These are phyloP conservation scores for Caenorhabditis japonica DNA, from an alignment of 2,888 invertebrate genomes.

Conservation along the genomic window DNA sequence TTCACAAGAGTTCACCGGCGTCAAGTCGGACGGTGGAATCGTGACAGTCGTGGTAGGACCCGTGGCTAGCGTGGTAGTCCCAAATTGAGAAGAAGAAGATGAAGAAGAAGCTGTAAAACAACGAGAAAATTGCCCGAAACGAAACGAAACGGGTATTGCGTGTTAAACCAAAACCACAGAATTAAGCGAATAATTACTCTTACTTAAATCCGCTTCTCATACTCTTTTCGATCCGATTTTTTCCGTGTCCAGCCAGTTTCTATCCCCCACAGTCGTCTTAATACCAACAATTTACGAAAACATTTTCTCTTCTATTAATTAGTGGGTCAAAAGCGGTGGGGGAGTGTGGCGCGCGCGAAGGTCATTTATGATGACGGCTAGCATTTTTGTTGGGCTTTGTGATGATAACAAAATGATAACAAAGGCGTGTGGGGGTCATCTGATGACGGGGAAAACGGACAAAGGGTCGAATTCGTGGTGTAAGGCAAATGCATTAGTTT, in stretches of 20 bases:
- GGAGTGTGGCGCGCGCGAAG: slow-evolving; percentile 21
- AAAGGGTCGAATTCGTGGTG: too few species aligned
- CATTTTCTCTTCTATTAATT: slow-evolving; percentile 11
- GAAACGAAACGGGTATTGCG: slow-evolving; percentile 5
- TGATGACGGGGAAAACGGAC: slow-evolving; percentile 1
- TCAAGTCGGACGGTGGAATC: slow-evolving; percentile 45
- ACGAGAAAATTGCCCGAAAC: too few species aligned
- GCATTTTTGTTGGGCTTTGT: too few species aligned
- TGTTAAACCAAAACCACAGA: slow-evolving; percentile 15
- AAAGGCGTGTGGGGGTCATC: slow-evolving; percentile 29
- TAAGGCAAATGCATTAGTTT: too few species aligned
- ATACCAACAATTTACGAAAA: slow-evolving; percentile 33
- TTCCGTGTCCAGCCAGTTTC: background rate
- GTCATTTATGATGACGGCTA: slow-evolving; percentile 24
- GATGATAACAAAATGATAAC: slow-evolving; percentile 17
- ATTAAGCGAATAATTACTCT: slow-evolving; percentile 40
- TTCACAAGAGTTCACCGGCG: slow-evolving; percentile 50
- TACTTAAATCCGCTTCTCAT: background rate
- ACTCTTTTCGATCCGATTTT: too few species aligned
- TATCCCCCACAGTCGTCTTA: background rate
- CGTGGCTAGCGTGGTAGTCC: slow-evolving; percentile 29
- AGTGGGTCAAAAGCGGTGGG: slow-evolving; percentile 18
- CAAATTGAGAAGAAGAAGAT: too few species aligned
- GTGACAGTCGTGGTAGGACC: slow-evolving; percentile 46
- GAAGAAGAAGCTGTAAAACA: slow-evolving; percentile 20